These are phyloP conservation scores for Drosophila prolongata DNA, from an alignment of 2,888 invertebrate species.

Conservation along the genomic window DNA sequence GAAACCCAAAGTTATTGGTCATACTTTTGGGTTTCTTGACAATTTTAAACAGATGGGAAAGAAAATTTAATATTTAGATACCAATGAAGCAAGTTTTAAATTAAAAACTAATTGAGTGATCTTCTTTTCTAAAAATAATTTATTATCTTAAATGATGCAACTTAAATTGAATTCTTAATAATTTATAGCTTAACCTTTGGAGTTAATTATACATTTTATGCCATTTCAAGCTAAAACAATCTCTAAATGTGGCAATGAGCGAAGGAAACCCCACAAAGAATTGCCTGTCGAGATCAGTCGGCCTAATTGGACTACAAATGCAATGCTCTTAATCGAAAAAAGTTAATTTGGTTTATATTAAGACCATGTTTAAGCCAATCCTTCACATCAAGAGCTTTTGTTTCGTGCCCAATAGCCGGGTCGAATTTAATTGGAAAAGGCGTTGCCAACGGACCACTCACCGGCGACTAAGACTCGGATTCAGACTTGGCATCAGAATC, in stretches of 20 bases:
- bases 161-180: background rate
- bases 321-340: slow-evolving; percentile 17
- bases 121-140: too few species aligned
- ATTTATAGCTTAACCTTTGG: too few species aligned
- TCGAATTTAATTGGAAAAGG: slow-evolving; percentile 42
- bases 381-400: slow-evolving; percentile 21
- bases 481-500: background rate
- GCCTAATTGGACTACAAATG: background rate
- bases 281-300: background rate
- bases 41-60: too few species aligned
- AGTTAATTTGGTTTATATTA: slow-evolving; percentile 16
- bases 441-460: slow-evolving; percentile 34
- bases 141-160: too few species aligned
- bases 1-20: too few species aligned
- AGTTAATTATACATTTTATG: too few species aligned
- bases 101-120: too few species aligned
- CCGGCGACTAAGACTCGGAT: background rate
- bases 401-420: slow-evolving; percentile 33
- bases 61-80: too few species aligned
- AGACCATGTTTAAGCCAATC: slow-evolving; percentile 14
- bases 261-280: background rate
- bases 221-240: background rate
- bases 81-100: too few species aligned
- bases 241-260: background rate
- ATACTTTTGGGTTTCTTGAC: too few species aligned